Evolutionary conservation across 2,888 invertebrate genomes (phyloP).

Genomic region (Erebia palarica): DNA sequence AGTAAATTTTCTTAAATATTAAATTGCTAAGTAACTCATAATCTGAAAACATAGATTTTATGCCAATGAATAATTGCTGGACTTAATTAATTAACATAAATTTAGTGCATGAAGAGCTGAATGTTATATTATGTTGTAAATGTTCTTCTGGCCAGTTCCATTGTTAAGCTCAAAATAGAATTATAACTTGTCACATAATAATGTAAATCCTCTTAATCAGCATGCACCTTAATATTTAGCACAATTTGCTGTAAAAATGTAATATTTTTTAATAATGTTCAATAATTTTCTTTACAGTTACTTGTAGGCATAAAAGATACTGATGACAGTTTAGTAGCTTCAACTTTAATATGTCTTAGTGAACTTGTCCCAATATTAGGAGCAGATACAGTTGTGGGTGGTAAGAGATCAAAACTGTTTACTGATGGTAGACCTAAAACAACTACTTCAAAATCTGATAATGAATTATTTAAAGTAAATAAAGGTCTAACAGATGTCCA

Average conservation of each 20-base stretch:
- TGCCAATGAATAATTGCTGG: no score
- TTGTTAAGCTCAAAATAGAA: no score
- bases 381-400: slow-evolving; percentile 92
- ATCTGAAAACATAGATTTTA: no score
- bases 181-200: no score
- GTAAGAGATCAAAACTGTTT: slow-evolving; percentile 90
- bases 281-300: slow-evolving; percentile 78
- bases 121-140: no score
- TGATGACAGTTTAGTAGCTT: slow-evolving; percentile 91
- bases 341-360: slow-evolving; percentile 91
- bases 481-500: slow-evolving; percentile 62
- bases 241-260: neutral
- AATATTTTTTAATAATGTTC: neutral
- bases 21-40: no score
- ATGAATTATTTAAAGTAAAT: slow-evolving; percentile 44
- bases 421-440: slow-evolving; percentile 91
- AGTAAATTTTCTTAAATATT: no score
- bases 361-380: slow-evolving; percentile 93
- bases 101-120: no score
- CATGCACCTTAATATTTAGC: neutral
- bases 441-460: slow-evolving; percentile 34
- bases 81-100: no score
- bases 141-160: no score
- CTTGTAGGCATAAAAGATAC: slow-evolving; percentile 93
- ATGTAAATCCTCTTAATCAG: no score